phyloP scores from a whole-genome alignment of 1,140 invertebrate species.

The Leptopilina boulardi region DNA sequence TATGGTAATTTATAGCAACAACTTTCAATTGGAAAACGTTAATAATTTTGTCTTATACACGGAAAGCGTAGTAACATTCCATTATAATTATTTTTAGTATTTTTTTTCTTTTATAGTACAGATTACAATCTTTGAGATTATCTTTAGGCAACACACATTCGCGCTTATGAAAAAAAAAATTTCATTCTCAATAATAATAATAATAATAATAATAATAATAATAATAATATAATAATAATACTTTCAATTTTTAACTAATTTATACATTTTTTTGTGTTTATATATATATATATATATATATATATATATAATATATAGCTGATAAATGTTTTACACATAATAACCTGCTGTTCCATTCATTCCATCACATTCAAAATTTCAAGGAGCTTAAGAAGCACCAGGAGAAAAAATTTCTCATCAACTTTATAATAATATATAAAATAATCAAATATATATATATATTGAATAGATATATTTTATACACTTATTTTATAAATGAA shows the following conservation, averaged over 20 bases:
- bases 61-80: slow-evolving; percentile 54
- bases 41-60: slow-evolving; percentile 47
- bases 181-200: slow-evolving; percentile 8
- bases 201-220: slow-evolving; percentile 34
- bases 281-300: too few species aligned
- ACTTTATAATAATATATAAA: neutral
- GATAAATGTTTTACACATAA: slow-evolving; percentile 19
- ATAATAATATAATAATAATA: slow-evolving; percentile 37
- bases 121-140: slow-evolving; percentile 16
- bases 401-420: neutral
- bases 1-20: slow-evolving; percentile 47
- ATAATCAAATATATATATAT: neutral
- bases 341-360: slow-evolving; percentile 23
- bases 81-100: slow-evolving; percentile 47
- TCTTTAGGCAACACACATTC: slow-evolving; percentile 20
- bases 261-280: too few species aligned
- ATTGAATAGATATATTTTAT: neutral
- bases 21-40: slow-evolving; percentile 53
- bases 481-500: neutral
- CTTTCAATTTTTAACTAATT: slow-evolving; percentile 42
- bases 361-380: neutral
- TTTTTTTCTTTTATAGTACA: slow-evolving; percentile 36
- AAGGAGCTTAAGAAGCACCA: neutral
- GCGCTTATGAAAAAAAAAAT: slow-evolving; percentile 38
- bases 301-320: too few species aligned